Base-by-base conservation (phyloP, 1,140 invertebrate species). In the Pogonomyrmex californicus region DNA sequence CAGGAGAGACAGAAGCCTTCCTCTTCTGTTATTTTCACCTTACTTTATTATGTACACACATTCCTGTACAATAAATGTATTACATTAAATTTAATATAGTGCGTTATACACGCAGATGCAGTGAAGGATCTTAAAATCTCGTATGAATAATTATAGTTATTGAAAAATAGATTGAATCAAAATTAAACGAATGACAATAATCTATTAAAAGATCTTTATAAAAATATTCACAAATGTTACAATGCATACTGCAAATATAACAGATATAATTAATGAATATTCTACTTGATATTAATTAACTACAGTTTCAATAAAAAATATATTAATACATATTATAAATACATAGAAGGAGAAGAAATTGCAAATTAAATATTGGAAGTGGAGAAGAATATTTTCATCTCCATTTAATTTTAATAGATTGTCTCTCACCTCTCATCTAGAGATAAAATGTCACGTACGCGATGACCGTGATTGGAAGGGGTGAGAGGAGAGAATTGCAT, bases 401-500 rank as follows among this genome's bases (percentile, higher is more conserved):
- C 51, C 7, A 75, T 60, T 68, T 68, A 30, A 58, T 68, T 30
- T 56, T 12, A 30, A 41, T 79, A 17, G 54, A 82, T 54, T 51
- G 41, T 68, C 58, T 79, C 83, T 65, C 33, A 51, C 71, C 65
- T 86, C 83, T 86, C 90, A 83, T 49, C 44, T 65, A 66, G 49
- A 79, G 49, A 85, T 60, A 41, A 79, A 87, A 90, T 60, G 76
- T 90, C 78, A 56, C 78, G 71, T 88, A 91, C 89, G 73, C 90
- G 87, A 91, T 91, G 90, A 90, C 87, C 89, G 87, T 78, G 87
- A 90, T 88, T 90, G 88, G 86, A 88, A 86, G 89, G 88, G 88
- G 82, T 87, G 70, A 91, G 70, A 91, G 83, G 87, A 88, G 87
- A 87, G 88, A 91, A 93, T 93, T 88, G 86, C 91, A 92, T 92